A percentile compares a stretch with the other conserved stretches of the same genome.
phyloP scores from a whole-genome alignment of 1,140 invertebrate species.

The Drosophila setifemur region DNA sequence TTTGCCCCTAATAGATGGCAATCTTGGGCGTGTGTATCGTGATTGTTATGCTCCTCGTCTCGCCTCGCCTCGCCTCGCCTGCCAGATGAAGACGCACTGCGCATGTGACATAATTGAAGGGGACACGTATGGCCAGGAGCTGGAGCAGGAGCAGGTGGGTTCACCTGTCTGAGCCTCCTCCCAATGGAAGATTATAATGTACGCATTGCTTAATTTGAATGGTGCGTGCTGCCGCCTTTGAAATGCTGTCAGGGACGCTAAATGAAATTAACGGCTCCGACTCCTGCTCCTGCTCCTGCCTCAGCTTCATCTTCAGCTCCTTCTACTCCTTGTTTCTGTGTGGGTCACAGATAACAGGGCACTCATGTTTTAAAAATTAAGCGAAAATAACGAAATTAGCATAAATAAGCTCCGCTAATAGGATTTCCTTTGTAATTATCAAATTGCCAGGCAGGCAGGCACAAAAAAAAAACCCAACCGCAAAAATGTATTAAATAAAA shows the following conservation, averaged over 20 bases:
- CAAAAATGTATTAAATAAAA: constrained; percentile 25
- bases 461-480: neutral
- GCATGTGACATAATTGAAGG: constrained; percentile 76
- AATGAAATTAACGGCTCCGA: constrained; percentile 70
- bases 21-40: constrained; percentile 47
- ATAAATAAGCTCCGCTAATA: constrained; percentile 72
- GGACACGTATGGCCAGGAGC: constrained; percentile 53
- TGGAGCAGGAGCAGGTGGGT: constrained; percentile 38
- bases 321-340: too few species aligned
- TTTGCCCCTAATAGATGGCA: constrained; percentile 51
- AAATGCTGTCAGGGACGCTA: constrained; percentile 31
- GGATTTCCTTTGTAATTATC: constrained; percentile 77
- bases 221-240: constrained; percentile 38
- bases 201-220: constrained; percentile 75
- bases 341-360: constrained; percentile 53
- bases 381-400: constrained; percentile 70
- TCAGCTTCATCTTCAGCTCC: neutral
- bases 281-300: neutral
- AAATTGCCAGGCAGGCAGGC: constrained; percentile 47
- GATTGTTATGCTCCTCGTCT: constrained; percentile 63
- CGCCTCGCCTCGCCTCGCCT: neutral
- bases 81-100: constrained; percentile 56
- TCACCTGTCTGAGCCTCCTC: constrained; percentile 12
- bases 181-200: constrained; percentile 75
- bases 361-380: constrained; percentile 69